A percentile compares a stretch with the other conserved stretches of the same genome.
These are phyloP conservation scores for Mionectes olivaceus DNA, from an alignment of 2,797 vertebrate species.

Conservation along the genomic window DNA sequence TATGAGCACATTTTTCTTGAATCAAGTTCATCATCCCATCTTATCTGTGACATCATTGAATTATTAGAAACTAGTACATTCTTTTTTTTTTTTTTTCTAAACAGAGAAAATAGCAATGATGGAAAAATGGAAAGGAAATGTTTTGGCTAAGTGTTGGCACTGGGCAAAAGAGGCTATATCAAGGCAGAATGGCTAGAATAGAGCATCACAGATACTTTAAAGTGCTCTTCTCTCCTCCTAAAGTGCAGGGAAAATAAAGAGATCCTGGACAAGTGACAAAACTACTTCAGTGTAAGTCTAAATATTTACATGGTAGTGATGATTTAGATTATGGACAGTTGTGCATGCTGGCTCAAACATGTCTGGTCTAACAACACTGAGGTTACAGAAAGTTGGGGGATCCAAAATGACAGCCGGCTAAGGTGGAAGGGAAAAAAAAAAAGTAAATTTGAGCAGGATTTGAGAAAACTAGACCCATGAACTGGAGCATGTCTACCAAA, in stretches of 20 bases:
- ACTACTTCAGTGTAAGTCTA: not conserved
- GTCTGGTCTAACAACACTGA: not conserved
- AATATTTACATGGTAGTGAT: not conserved
- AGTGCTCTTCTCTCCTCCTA: no score
- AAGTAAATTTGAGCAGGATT: not conserved
- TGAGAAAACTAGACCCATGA: not conserved
- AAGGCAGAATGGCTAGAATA: not conserved
- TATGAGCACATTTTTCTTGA: slow-evolving; percentile 29
- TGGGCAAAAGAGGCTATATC: not conserved
- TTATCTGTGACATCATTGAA: not conserved
- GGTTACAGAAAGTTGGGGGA: not conserved
- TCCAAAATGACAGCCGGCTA: not conserved
- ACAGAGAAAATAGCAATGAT: not conserved
- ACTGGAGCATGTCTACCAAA: not conserved
- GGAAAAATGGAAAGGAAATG: not conserved
- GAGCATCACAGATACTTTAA: not conserved
- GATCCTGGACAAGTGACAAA: not conserved
- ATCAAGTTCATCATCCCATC: not conserved
- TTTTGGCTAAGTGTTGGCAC: not conserved
- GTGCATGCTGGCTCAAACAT: not conserved
- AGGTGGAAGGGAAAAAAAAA: not conserved
- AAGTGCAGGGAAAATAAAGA: not conserved
- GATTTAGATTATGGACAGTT: not conserved
- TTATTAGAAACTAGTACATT: not conserved
- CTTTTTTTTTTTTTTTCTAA: not conserved